Evolutionary conservation across 2,888 invertebrate species (phyloP), one percentile per base, ranked within the genome.

Genomic region (Rhyacophila evoluta): DNA sequence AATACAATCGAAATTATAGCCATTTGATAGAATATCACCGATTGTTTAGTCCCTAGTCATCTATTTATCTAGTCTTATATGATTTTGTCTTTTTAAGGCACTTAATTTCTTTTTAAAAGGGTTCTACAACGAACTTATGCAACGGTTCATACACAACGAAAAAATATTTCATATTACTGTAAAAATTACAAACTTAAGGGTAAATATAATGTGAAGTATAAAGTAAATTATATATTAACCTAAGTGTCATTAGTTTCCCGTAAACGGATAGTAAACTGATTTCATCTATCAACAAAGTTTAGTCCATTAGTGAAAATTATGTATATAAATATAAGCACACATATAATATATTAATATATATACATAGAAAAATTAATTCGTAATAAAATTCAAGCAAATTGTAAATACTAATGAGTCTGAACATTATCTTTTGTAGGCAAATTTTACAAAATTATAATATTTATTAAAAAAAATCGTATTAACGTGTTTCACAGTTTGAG

Each of bases 111-210:
- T 82, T 76, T 80, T 74, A 72, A n/a, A 79, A 81, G 76, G 78
- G 82, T 85, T 85, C 85, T 85, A 85, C 86, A 85, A 84, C 86
- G 84, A 84, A 86, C 85, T 86, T 87, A 86, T 88, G 89, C 89
- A 89, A 89, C 87, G 89, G 89, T 90, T 89, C 89, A 89, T 88
- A 89, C 85, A 89, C 89, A 90, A 90, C 89, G 89, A 90, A 90
- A 72, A 89, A 86, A 87, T 84, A 75, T 79, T 72, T 80, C 75
- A 78, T 33, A 67, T 41, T 78, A 74, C 68, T 80, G 67, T 81
- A 71, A 72, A 78, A 79, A 75, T 79, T 79, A 78, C 74, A 78
- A 79, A 73, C 29, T 73, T 82, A 82, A 79, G 79, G 78, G 78
- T 81, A 81, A 39, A 41, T 38, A 39, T 72, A 70, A 71, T 72